These are phyloP conservation scores for Tiliqua scincoides DNA, from an alignment of 2,113 vertebrate species.

Conservation along the genomic window DNA sequence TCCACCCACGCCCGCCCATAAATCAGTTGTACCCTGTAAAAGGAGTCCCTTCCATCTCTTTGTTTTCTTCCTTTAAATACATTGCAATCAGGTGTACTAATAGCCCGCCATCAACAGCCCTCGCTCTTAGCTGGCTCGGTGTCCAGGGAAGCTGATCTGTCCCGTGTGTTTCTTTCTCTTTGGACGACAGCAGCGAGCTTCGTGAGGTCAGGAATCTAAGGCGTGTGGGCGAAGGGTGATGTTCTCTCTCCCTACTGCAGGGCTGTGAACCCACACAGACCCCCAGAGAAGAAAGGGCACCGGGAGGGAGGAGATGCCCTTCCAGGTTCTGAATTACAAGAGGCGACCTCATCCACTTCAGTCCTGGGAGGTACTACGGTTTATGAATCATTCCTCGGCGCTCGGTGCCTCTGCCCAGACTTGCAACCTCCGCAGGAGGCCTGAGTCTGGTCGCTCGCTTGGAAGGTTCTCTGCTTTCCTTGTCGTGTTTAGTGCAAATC, in stretches of 20 bases:
- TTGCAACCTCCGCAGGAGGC: not conserved
- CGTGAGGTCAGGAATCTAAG: constrained; percentile 33
- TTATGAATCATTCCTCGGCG: fast-evolving
- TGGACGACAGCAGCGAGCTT: constrained; percentile 1
- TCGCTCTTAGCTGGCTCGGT: not conserved
- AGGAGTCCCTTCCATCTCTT: constrained; percentile 6
- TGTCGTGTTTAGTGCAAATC: not conserved
- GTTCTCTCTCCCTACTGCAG: not conserved
- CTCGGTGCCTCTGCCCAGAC: too few relatives aligned
- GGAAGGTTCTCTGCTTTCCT: not conserved
- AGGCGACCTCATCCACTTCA: not conserved
- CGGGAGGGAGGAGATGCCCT: fast-evolving
- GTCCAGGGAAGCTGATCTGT: not conserved
- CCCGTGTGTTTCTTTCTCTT: not conserved
- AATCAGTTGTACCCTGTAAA: constrained; percentile 38
- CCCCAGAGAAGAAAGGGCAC: too few relatives aligned
- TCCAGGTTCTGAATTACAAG: not conserved
- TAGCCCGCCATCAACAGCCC: not conserved
- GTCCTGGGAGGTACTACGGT: not conserved
- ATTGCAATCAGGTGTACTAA: not conserved
- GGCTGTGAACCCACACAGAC: too few relatives aligned
- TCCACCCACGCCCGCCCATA: constrained; percentile 24
- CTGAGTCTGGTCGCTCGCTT: not conserved
- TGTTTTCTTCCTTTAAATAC: not conserved
- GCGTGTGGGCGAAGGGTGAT: not conserved